Base-by-base conservation (phyloP, 1,140 invertebrate genomes). In the Chironomus tepperi region DNA sequence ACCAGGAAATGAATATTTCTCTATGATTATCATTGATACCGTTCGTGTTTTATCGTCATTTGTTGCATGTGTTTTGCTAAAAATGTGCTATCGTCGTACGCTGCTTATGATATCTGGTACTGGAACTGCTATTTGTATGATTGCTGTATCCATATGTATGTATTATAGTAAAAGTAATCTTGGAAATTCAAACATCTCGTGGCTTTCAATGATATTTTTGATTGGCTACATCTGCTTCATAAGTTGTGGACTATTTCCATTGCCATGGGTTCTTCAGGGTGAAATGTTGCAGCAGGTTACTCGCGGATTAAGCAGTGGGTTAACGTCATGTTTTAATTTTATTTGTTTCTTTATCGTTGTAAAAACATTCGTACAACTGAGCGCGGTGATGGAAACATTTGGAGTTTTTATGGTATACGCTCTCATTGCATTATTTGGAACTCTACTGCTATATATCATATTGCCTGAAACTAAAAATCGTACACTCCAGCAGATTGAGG, bases 401-500 rank as follows among this genome's bases (percentile, higher is more conserved):
- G 85, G 86, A 15, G 87, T 88, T 16, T 94, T 93, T 84, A 85
- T 87, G 73, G 77, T 89, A 75, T 94, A 91, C 79, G 88, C 89
- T 21, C 80, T 83, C 0, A 80, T 91, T 75, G 87, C 89, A 15
- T 79, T 89, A 2, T 8, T 89, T 42, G 90, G 91, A 2, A 86
- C 88, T 7, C 78, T 88, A 12, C 84, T 91, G 42, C 79, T 92
- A 65, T 87, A 86, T 74, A 84, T 89, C 42, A 87, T 88, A 75
- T 79, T 95, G 21, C 92, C 93, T 7, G 92, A 95, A 83, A 95
- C 92, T 0, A 92, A 90, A 82, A 90, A 91, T 9, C 90, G 88
- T 77, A 89, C 87, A 19, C 83, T 94, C 74, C 88, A 92, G 79
- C 91, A 94, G 79, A 92, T 94, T 75, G 88, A 89, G 78, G 84